A percentile compares a stretch with the other conserved stretches of the same genome.
These are phyloP conservation scores for Enoplosus armatus DNA, from an alignment of 2,797 vertebrate species.

Conservation along the genomic window DNA sequence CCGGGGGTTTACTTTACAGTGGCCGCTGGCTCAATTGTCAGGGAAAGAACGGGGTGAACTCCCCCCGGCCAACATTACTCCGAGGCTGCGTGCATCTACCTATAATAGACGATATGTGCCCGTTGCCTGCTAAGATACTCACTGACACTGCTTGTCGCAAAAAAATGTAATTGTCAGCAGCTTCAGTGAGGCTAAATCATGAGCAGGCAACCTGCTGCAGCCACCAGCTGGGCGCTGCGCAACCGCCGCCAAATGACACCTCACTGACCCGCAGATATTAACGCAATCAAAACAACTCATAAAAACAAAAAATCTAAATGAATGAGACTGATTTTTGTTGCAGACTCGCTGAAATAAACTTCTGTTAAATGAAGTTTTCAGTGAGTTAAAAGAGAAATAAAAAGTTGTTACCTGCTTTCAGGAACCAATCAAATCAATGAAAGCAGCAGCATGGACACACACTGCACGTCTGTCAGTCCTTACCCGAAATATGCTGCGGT, in stretches of 20 bases:
- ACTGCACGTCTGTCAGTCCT: conserved; percentile 62
- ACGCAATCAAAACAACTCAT: not conserved
- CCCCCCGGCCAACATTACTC: conserved; percentile 49
- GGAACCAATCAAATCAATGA: conserved; percentile 74
- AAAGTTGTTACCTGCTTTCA: conserved; percentile 37
- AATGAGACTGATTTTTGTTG: too few relatives aligned
- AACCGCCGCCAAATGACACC: conserved; percentile 51
- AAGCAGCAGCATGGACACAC: conserved; percentile 49
- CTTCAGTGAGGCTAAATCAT: conserved; percentile 35
- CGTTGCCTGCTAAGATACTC: conserved; percentile 2
- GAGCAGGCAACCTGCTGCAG: conserved; percentile 70
- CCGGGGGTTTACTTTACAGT: conserved; percentile 36
- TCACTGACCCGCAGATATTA: conserved; percentile 39
- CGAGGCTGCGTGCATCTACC: conserved; percentile 34
- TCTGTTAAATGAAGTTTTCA: not conserved
- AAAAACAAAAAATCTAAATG: not conserved
- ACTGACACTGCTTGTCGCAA: not conserved
- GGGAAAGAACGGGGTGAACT: conserved; percentile 42
- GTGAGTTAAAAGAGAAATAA: not conserved
- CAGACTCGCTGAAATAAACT: not conserved
- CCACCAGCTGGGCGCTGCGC: conserved; percentile 58
- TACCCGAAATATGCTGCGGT: conserved; percentile 97
- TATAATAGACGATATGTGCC: conserved; percentile 32
- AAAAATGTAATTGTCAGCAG: conserved; percentile 36
- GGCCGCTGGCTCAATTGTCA: conserved; percentile 65